phyloP scores from a whole-genome alignment of 2,888 invertebrate species.

The Tachina fera region DNA sequence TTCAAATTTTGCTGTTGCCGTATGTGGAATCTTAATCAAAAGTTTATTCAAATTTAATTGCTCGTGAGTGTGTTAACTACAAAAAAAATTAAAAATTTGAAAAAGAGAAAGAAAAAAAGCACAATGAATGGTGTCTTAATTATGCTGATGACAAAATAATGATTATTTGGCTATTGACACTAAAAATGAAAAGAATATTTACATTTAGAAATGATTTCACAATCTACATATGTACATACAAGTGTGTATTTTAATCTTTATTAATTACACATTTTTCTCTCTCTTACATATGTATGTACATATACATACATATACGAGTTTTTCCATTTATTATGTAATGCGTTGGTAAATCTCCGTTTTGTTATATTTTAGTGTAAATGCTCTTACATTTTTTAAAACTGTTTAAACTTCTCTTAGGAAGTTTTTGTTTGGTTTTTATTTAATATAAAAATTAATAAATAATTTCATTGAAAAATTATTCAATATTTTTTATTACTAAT shows the following conservation, averaged over 20 bases:
- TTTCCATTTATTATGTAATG: too few species aligned
- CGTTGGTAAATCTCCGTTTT: too few species aligned
- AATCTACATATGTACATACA: not conserved
- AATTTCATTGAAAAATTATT: too few species aligned
- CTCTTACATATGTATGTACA: too few species aligned
- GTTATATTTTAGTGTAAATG: too few species aligned
- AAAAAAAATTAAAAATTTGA: not conserved
- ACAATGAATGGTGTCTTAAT: constrained; percentile 30
- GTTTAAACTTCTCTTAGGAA: too few species aligned
- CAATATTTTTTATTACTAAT: too few species aligned
- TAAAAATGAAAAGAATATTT: constrained; percentile 48
- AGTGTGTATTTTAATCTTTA: not conserved
- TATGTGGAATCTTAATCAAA: not conserved
- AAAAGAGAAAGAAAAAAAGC: not conserved
- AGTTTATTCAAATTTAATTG: not conserved
- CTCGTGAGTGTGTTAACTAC: not conserved
- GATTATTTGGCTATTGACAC: constrained; percentile 66
- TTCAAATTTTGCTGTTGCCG: not conserved
- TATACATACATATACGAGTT: too few species aligned
- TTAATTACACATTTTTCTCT: constrained; percentile 11
- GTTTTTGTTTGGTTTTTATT: too few species aligned
- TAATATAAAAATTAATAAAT: too few species aligned
- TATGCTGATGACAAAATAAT: constrained; percentile 54
- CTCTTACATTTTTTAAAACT: too few species aligned
- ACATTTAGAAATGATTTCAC: constrained; percentile 68